Base-by-base conservation (phyloP, 2,797 vertebrate species). In the Chelonia mydas region DNA sequence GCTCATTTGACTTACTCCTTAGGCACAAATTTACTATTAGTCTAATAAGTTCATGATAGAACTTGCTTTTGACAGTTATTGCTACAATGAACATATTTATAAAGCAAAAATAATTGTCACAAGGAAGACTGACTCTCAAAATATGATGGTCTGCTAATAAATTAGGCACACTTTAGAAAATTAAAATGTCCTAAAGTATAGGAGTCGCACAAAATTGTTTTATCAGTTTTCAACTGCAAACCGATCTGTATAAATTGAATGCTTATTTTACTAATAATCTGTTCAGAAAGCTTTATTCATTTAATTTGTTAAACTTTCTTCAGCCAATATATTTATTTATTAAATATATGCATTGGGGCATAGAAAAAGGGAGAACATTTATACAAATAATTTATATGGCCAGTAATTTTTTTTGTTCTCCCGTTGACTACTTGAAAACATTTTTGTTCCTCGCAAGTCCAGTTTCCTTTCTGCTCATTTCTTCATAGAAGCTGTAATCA, bases 1-100 rank as follows among this genome's bases (percentile, higher is more conserved):
- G 95, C 92, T 98, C 97, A 94, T 98, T 98, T 98, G 97, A 98
- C 97, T 98, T 94, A 96, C 95, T 98, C 90, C 27, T 86, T 89
- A 96, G 95, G 95, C 95, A 95, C 77, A 95, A 68, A 90, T 86
- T 91, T 57, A 28, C 89, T 91, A 86, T 57, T 84, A 92, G 83
- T 92, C 79, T n/a, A 76, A 9, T 81, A 89, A 94, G 84, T 83
- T 55, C 53, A 90, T 92, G 86, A 90, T 45, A 81, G 89, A 88
- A 85, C 85, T 89, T 89, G 25, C 85, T 65, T 12, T 6, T 89
- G 47, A 50, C 53, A 17, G 65, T 57, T 89, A 83, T 90, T 83
- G 82, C 54, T 84, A 47, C 86, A 84, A 1, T 92, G 54, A 92
- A 50, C 55, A 25, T 54, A 59, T 92, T 85, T 74, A 76, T 82